Conservation (phyloP, 2,797 vertebrate species). For the Lindbergichthys nudifrons region DNA sequence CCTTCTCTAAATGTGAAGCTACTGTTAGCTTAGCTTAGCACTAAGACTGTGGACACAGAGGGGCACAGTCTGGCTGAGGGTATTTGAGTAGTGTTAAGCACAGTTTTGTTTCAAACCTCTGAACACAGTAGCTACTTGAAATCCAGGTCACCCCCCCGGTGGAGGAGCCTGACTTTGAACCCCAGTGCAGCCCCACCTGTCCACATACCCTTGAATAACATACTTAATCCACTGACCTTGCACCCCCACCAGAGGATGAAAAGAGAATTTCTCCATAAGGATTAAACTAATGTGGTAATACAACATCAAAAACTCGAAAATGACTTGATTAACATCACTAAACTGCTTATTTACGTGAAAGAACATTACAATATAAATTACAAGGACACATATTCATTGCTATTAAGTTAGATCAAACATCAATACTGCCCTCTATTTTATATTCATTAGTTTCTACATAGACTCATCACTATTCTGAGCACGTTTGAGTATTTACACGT, state of each 20-base stretch:
- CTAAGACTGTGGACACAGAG: background rate
- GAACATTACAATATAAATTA: conserved; percentile 53
- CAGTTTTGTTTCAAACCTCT: conserved; percentile 46
- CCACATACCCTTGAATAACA: conserved; percentile 63
- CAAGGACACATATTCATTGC: conserved; percentile 39
- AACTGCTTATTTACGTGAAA: conserved; percentile 39
- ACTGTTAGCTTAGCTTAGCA: conserved; percentile 8
- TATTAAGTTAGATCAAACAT: conserved; percentile 54
- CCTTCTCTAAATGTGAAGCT: background rate
- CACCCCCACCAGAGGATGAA: conserved; percentile 46
- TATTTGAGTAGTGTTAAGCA: conserved; percentile 32
- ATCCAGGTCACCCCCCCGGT: conserved; percentile 70
- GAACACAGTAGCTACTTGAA: conserved; percentile 51
- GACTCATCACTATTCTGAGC: conserved; percentile 51
- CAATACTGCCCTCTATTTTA: conserved; percentile 62
- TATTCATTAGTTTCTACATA: conserved; percentile 66
- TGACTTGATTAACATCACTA: conserved; percentile 41
- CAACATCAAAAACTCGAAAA: conserved; percentile 30
- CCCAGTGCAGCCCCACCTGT: conserved; percentile 40
- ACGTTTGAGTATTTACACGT: conserved; percentile 68
- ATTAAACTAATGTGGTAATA: conserved; percentile 10
- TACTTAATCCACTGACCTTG: conserved; percentile 59
- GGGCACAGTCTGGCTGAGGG: conserved; percentile 11
- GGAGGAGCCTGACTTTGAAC: conserved; percentile 55
- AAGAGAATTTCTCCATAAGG: conserved; percentile 16